Conservation (phyloP, 2,113 vertebrate genomes). For the Carassius gibelio region DNA sequence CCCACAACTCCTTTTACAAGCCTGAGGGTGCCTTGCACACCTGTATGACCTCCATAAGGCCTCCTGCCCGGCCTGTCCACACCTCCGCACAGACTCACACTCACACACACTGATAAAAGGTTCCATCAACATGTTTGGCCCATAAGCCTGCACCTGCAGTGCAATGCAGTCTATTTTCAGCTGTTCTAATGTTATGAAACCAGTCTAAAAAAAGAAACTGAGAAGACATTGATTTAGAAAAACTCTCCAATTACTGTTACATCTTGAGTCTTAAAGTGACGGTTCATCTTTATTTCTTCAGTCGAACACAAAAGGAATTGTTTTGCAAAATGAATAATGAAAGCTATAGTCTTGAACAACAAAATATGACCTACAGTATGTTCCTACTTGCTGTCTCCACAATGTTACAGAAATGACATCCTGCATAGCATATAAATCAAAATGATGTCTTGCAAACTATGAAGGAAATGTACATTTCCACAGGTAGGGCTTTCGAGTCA, state of each 20-base stretch:
- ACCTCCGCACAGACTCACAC: background rate
- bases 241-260: background rate
- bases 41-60: conserved; percentile 2
- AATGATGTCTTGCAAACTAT: background rate
- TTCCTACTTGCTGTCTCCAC: background rate
- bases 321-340: background rate
- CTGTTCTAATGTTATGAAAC: conserved; percentile 7
- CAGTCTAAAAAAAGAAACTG: background rate
- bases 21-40: conserved; percentile 36
- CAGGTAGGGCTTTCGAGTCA: background rate
- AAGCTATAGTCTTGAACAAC: background rate
- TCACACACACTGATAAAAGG: conserved; percentile 2
- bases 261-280: background rate
- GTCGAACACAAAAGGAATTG: background rate
- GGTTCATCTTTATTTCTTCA: background rate
- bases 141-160: conserved; percentile 6
- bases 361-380: background rate
- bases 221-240: background rate
- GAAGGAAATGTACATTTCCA: background rate
- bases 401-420: background rate
- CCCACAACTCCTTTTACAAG: conserved; percentile 6
- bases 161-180: conserved; percentile 15
- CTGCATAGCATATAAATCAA: background rate
- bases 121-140: conserved; percentile 16
- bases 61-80: background rate